Evolutionary conservation across 1,140 invertebrate species (phyloP), one percentile per base, ranked within the genome.

Genomic region (Drosophila murphyi): DNA sequence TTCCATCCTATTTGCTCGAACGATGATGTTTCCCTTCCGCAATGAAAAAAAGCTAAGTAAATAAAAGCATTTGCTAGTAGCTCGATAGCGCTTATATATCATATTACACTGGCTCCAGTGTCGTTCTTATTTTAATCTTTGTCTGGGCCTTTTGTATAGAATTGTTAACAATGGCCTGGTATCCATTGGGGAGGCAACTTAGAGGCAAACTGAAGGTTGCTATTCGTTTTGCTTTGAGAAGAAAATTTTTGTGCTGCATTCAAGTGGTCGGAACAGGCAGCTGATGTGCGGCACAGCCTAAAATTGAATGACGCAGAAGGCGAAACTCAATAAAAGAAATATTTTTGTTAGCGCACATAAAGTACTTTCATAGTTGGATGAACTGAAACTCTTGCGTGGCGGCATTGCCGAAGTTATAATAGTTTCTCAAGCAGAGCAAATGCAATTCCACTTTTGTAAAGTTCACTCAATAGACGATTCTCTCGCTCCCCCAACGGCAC

Each of bases 281-380:
- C 43, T 52, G 52, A 64, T 41, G 39, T 35, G 45, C 61, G 72
- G 68, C 72, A 72, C 59, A 81, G 81, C 81, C 81, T 85, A 83
- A 83, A 80, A 83, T 81, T 60, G 76, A 72, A 51, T 73, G 52
- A 41, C 31, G 69, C 41, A 52, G 62, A 29, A 60, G 67, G 64
- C 41, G 61, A 83, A 88, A 88, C 83, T 88, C 83, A 88, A 88
- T 88, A 89, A 88, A 88, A 88, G 83, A 88, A 88, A 88, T 88
- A 88, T 88, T 88, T 88, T 88, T 89, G 85, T 89, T 88, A 88
- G 83, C 85, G 82, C 73, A 89, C 83, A 89, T 88, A 88, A 88
- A 88, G 83, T 88, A 88, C 83, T 89, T 88, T 87, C 76, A 87
- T 87, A 87, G 85, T 88, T 88, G 83, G 83, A 77, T 88, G 83